Base-by-base conservation (phyloP, 2,888 invertebrate genomes). In the Serripes groenlandicus region DNA sequence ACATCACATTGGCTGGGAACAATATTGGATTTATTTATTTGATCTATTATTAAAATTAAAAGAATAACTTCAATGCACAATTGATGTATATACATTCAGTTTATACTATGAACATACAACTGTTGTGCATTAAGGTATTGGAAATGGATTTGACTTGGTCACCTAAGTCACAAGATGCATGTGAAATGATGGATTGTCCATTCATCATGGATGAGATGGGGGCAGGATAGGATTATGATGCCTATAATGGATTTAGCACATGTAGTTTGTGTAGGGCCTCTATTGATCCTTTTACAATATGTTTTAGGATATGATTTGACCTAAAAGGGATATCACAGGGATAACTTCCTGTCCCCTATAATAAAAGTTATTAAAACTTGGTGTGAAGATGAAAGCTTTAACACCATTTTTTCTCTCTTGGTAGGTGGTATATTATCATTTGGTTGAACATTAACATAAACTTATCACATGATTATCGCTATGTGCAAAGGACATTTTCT, bases 231-330 rank as follows among this genome's bases (percentile, higher is more conserved):
- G 28, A 42, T 71, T 56, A 54, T 56, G 58, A 35, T 56, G 21
- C 56, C 34, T 32, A 3, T 71, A 71, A 71, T 71, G 71, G 71
- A 35, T 71, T 71, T 71, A 54, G 58, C 71, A 71, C 71, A 54
- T 56, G 56, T 26, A 71, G 54, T 71, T 66, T 37, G 37, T 66
- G 42, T 66, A 42, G 66, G 37, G 26, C 35, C 66, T 35, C 42
- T 66, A n/a, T 66, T 66, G 66, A 66, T 26, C 42, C n/a, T n/a
- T n/a, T n/a, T n/a, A 4, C 34, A 42, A 26, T 37, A 42, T 23
- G 28, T 26, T 9, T 42, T 26, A 42, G 66, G 66, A 37, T n/a
- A 3, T 56, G 56, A 56, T 66, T 3, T 66, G 66, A 23, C 23
- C 66, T 42, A 62, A 66, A 42, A 23, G 37, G 28, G 9, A 37